Conservation (phyloP, 2,113 vertebrate genomes). For the Perccottus glenii region DNA sequence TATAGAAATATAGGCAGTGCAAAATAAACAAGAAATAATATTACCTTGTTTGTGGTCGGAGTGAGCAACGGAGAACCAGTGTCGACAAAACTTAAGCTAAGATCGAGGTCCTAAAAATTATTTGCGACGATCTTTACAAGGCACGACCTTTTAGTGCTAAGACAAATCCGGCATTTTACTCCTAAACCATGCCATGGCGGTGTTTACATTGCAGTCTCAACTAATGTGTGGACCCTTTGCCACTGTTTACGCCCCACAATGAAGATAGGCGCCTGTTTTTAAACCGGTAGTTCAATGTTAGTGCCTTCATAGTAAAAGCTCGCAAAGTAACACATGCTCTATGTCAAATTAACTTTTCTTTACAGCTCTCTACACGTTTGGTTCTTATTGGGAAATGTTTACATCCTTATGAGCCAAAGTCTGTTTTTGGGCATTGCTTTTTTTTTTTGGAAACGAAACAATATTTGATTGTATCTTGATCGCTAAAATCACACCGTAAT, state of each 20-base stretch:
- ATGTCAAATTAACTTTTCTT: neutral
- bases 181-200: neutral
- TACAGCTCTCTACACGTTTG: too few species aligned
- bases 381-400: too few species aligned
- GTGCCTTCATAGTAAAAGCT: slow-evolving; percentile 59
- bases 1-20: too few species aligned
- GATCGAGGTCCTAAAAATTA: neutral
- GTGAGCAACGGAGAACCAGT: neutral
- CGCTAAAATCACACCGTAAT: too few species aligned
- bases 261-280: slow-evolving; percentile 19
- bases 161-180: slow-evolving; percentile 1
- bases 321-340: neutral
- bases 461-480: too few species aligned
- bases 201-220: neutral
- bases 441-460: too few species aligned
- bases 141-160: neutral
- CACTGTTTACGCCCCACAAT: neutral
- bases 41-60: neutral
- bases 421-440: too few species aligned
- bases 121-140: neutral
- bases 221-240: neutral
- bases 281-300: neutral
- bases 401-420: too few species aligned
- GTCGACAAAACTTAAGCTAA: neutral
- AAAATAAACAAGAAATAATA: neutral